These are phyloP conservation scores for Leptopilina boulardi DNA, from an alignment of 1,140 invertebrate species.

Conservation along the genomic window DNA sequence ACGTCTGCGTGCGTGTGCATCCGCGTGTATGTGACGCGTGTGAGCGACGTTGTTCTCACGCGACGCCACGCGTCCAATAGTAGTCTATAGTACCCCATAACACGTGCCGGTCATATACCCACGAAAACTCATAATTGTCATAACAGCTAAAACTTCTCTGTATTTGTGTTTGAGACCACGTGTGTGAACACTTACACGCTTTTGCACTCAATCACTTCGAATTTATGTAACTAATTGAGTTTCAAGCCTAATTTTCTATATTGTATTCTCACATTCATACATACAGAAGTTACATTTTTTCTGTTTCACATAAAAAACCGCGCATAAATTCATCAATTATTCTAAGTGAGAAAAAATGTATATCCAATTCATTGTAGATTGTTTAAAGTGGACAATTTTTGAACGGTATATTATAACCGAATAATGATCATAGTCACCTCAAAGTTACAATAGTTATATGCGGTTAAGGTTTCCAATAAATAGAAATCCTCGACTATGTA, in stretches of 20 bases:
- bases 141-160: slow-evolving; percentile 58
- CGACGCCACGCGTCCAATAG: slow-evolving; percentile 63
- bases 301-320: too few species aligned
- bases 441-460: too few species aligned
- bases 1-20: slow-evolving; percentile 35
- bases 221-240: slow-evolving; percentile 55
- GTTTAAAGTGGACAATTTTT: too few species aligned
- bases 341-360: too few species aligned
- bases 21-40: slow-evolving; percentile 64
- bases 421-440: too few species aligned
- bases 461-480: too few species aligned
- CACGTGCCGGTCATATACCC: slow-evolving; percentile 69
- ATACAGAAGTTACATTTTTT: too few species aligned
- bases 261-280: too few species aligned
- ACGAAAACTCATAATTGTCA: slow-evolving; percentile 74
- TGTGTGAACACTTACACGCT: slow-evolving; percentile 39
- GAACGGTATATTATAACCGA: too few species aligned
- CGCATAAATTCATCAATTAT: too few species aligned
- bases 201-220: slow-evolving; percentile 49
- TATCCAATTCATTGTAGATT: too few species aligned
- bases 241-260: background rate
- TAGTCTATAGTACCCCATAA: slow-evolving; percentile 60
- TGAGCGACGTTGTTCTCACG: slow-evolving; percentile 72
- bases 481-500: too few species aligned
- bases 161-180: slow-evolving; percentile 32